These are phyloP conservation scores for Cyclina sinensis DNA, from an alignment of 1,140 invertebrate species.

Conservation along the genomic window DNA sequence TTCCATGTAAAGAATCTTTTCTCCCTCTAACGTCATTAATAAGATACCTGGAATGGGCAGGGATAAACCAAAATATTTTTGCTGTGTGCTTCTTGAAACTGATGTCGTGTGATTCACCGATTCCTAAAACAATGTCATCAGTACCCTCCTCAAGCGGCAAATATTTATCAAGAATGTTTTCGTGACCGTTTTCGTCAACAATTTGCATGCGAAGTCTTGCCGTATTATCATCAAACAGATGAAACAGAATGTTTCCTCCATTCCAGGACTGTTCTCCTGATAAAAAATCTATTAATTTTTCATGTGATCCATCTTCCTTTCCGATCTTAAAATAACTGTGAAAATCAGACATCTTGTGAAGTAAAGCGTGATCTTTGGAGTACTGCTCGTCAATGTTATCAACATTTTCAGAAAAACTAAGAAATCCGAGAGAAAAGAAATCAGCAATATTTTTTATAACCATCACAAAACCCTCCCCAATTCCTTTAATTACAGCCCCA, in stretches of 20 bases:
- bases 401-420: background rate
- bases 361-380: background rate
- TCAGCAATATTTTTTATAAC: background rate
- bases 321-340: background rate
- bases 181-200: background rate
- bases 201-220: background rate
- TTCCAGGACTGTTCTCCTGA: background rate
- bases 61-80: conserved; percentile 4
- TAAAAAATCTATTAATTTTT: background rate
- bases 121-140: background rate
- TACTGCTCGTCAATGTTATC: background rate
- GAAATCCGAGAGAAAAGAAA: background rate
- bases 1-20: background rate
- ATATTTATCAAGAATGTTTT: background rate
- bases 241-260: background rate
- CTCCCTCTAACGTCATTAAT: background rate
- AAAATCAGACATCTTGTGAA: background rate
- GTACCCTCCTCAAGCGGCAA: background rate
- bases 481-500: background rate
- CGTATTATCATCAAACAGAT: background rate
- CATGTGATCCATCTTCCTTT: background rate
- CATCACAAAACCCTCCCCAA: background rate
- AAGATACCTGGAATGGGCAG: background rate
- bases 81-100: background rate
- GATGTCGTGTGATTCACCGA: background rate